These are phyloP conservation scores for Progne subis DNA, from an alignment of 2,113 vertebrate species.

Conservation along the genomic window DNA sequence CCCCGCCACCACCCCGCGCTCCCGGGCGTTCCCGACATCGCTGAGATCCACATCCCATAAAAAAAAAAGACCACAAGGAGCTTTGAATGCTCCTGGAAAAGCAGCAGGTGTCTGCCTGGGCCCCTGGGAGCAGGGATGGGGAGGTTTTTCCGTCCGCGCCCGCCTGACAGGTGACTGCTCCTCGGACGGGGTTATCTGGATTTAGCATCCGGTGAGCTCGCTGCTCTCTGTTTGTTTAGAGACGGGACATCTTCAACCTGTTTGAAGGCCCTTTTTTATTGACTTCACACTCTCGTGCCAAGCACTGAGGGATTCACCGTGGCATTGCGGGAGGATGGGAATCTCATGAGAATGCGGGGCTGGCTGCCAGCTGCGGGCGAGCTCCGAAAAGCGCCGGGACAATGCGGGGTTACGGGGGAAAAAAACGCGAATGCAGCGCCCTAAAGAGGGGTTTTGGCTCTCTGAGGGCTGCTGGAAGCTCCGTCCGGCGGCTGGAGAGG, in stretches of 20 bases:
- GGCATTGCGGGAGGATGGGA: conserved; percentile 56
- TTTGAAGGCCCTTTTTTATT: conserved; percentile 29
- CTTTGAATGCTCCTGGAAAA: not conserved
- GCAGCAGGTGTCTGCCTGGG: not conserved
- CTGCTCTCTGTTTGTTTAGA: conserved; percentile 42
- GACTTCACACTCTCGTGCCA: conserved; percentile 58
- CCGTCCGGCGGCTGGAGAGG: not conserved
- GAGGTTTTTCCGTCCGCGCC: not conserved
- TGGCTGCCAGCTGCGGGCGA: conserved; percentile 35
- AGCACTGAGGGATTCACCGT: conserved; percentile 53
- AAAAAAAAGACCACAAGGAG: no score
- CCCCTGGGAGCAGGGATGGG: not conserved
- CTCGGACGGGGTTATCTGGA: not conserved
- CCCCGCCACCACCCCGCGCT: not conserved
- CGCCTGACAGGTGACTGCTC: not conserved
- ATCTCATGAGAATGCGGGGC: conserved; percentile 47
- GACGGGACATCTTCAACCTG: conserved; percentile 51
- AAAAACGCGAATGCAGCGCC: not conserved
- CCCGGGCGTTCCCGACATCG: not conserved
- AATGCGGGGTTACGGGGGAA: not conserved
- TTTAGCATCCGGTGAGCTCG: conserved; percentile 4
- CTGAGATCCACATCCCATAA: no score
- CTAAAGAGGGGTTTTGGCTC: not conserved
- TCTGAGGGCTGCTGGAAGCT: not conserved
- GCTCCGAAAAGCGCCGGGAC: conserved; percentile 32